A percentile compares a stretch with the other conserved stretches of the same genome.
phyloP scores from a whole-genome alignment of 2,797 vertebrate species.

The Channa striata region DNA sequence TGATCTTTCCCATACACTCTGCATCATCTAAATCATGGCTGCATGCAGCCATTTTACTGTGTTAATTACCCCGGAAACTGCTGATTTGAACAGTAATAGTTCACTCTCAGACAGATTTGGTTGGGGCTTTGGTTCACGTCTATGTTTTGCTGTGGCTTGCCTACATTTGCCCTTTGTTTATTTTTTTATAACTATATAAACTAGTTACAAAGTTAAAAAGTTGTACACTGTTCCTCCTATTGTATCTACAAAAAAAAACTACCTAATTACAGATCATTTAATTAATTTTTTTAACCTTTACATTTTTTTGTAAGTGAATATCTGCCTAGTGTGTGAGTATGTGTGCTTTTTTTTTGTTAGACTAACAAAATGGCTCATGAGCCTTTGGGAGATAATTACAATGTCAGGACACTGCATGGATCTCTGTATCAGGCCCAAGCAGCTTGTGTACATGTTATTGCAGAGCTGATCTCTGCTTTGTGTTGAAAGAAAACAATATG shows the following conservation, averaged over 20 bases:
- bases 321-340: constrained; percentile 20
- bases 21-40: constrained; percentile 36
- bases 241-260: background rate
- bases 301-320: constrained; percentile 16
- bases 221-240: background rate
- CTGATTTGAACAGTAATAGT: constrained; percentile 9
- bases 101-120: background rate
- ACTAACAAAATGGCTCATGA: constrained; percentile 41
- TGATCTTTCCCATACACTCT: constrained; percentile 43
- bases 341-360: constrained; percentile 36
- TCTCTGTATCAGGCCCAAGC: constrained; percentile 46
- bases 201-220: background rate
- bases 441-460: constrained; percentile 50
- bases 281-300: constrained; percentile 9
- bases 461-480: constrained; percentile 48
- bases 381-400: constrained; percentile 41
- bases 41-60: constrained; percentile 3
- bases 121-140: constrained; percentile 9
- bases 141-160: background rate
- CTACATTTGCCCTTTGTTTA: background rate
- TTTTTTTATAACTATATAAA: background rate
- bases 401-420: constrained; percentile 35
- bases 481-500: constrained; percentile 45
- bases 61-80: constrained; percentile 27
- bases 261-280: constrained; percentile 1